phyloP scores from a whole-genome alignment of 1,140 invertebrate genomes.

The Gerris buenoi region DNA sequence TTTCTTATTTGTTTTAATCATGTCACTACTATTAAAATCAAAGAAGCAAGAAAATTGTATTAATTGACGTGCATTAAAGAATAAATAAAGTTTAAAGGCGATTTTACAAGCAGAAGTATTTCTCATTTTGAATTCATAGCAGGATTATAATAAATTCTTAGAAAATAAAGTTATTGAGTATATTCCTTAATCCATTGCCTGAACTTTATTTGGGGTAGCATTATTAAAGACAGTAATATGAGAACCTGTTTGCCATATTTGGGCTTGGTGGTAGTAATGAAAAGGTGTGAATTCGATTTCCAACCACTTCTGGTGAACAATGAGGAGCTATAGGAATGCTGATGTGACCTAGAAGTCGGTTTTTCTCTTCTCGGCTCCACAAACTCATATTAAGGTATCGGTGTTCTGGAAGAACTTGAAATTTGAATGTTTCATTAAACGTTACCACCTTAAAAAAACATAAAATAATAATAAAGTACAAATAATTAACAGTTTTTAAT shows the following conservation, averaged over 20 bases:
- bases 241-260: slow-evolving; percentile 34
- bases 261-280: slow-evolving; percentile 55
- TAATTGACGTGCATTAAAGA: too few species aligned
- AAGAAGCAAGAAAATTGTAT: too few species aligned
- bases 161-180: too few species aligned
- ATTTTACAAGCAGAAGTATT: too few species aligned
- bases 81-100: too few species aligned
- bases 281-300: slow-evolving; percentile 59
- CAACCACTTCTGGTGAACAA: slow-evolving; percentile 61
- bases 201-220: too few species aligned
- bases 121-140: too few species aligned
- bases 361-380: slow-evolving; percentile 44
- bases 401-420: slow-evolving; percentile 51
- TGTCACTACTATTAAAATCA: too few species aligned
- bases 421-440: slow-evolving; percentile 58
- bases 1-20: too few species aligned
- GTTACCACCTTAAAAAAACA: slow-evolving; percentile 37
- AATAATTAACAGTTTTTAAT: not conserved
- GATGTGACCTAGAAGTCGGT: slow-evolving; percentile 56
- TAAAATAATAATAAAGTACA: not conserved
- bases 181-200: too few species aligned
- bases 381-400: slow-evolving; percentile 71
- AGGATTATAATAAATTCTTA: too few species aligned
- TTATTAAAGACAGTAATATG: slow-evolving; percentile 1
- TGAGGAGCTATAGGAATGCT: slow-evolving; percentile 65